Conservation (phyloP, 2,888 invertebrate genomes). For the Heliothis peltigera region DNA sequence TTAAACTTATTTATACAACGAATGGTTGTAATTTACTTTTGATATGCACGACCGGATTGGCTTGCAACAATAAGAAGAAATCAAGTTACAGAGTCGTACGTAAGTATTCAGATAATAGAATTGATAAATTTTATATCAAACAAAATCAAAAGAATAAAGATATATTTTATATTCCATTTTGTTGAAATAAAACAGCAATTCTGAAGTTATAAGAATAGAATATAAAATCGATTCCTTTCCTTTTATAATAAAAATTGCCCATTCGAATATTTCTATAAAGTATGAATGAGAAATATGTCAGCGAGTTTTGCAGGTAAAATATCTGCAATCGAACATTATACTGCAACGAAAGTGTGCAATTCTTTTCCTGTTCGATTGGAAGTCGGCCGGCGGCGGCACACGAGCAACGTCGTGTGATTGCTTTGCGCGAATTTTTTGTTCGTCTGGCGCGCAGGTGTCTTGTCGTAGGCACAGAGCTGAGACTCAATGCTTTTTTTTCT, state of each 20-base stretch:
- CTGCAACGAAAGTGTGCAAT: constrained; percentile 70
- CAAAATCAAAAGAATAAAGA: too few relatives aligned
- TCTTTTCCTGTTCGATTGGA: constrained; percentile 70
- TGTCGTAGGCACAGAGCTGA: constrained; percentile 68
- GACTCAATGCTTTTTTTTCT: constrained; percentile 72
- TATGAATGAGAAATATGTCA: constrained; percentile 57
- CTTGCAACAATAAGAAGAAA: constrained; percentile 14
- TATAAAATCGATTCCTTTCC: constrained; percentile 14
- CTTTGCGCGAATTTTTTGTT: constrained; percentile 80
- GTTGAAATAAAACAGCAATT: not conserved
- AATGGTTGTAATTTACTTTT: constrained; percentile 44
- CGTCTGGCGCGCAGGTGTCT: constrained; percentile 85
- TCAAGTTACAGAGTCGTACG: too few relatives aligned
- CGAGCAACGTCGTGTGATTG: constrained; percentile 63
- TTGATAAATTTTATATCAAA: too few relatives aligned
- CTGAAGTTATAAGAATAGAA: too few relatives aligned
- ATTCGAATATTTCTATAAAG: constrained; percentile 43
- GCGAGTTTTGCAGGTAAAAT: constrained; percentile 60
- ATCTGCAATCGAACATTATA: constrained; percentile 63
- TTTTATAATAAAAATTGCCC: constrained; percentile 20
- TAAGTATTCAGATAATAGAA: too few relatives aligned
- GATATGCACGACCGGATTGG: constrained; percentile 11
- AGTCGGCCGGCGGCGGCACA: constrained; percentile 44
- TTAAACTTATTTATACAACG: constrained; percentile 41
- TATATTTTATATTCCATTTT: not conserved